A percentile compares a stretch with the other conserved stretches of the same genome.
phyloP scores from a whole-genome alignment of 2,888 invertebrate species.

The Falcaria lacertinaria region DNA sequence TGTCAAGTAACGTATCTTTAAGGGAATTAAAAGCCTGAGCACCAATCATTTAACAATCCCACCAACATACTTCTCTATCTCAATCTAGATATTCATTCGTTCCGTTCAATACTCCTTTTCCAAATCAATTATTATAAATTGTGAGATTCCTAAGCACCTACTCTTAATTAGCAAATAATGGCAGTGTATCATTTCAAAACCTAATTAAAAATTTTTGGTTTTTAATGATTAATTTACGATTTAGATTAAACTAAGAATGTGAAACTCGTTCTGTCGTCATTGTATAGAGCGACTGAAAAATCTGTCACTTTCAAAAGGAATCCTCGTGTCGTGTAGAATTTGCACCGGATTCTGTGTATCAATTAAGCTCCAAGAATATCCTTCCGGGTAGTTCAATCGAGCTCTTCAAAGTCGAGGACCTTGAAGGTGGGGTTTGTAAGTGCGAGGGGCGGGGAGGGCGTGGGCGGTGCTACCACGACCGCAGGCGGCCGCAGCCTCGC shows the following conservation, averaged over 20 bases:
- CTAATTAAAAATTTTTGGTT: no score
- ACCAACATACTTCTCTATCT: no score
- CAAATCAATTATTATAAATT: conserved; percentile 4
- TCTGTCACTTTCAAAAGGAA: neutral
- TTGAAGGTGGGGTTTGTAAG: conserved; percentile 49
- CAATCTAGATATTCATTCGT: neutral
- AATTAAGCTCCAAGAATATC: neutral
- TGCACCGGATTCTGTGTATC: neutral
- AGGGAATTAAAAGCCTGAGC: no score
- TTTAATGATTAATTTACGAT: no score
- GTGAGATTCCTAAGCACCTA: conserved; percentile 29
- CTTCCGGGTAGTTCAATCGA: conserved; percentile 45
- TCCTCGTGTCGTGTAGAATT: neutral
- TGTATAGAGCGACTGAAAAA: neutral
- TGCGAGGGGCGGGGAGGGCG: conserved; percentile 59
- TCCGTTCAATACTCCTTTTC: neutral
- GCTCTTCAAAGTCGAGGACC: conserved; percentile 63
- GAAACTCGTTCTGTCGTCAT: neutral
- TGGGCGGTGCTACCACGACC: conserved; percentile 61
- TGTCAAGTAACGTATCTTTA: no score
- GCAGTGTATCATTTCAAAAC: conserved; percentile 55
- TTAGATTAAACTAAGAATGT: neutral
- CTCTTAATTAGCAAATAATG: conserved; percentile 36
- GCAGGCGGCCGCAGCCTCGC: conserved; percentile 56
- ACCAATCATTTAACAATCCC: no score